These are phyloP conservation scores for Heliconius ethilla DNA, from an alignment of 2,888 invertebrate species.

Conservation along the genomic window DNA sequence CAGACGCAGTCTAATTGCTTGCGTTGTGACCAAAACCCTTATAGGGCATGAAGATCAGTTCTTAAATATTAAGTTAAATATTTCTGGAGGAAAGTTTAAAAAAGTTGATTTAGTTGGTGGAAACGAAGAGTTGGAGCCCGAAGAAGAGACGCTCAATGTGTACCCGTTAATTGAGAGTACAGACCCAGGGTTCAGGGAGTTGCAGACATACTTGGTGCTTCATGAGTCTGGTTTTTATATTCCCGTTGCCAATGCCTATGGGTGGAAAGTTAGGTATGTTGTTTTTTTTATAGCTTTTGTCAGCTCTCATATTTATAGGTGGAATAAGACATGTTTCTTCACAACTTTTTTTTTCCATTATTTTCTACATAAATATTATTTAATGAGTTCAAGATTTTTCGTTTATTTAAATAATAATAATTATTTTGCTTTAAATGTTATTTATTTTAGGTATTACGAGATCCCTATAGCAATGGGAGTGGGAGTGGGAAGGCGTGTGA, in stretches of 20 bases:
- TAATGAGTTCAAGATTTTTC: too few relatives aligned
- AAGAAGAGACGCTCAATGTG: constrained; percentile 42
- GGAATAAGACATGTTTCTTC: not conserved
- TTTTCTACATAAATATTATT: too few relatives aligned
- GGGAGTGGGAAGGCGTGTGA: constrained; percentile 52
- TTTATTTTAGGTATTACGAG: constrained; percentile 63
- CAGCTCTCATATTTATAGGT: not conserved
- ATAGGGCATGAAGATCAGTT: constrained; percentile 52
- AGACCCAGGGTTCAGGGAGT: constrained; percentile 46
- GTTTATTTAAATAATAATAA: not conserved
- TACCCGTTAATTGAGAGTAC: constrained; percentile 48
- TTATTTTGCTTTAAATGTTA: not conserved
- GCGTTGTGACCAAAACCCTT: constrained; percentile 67
- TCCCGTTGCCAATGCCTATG: constrained; percentile 64
- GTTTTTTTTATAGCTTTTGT: not conserved
- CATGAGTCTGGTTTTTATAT: constrained; percentile 68
- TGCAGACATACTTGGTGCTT: constrained; percentile 64
- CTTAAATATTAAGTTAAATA: constrained; percentile 57
- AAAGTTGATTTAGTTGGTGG: constrained; percentile 53
- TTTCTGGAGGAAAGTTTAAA: constrained; percentile 43
- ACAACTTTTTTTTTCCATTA: too few relatives aligned
- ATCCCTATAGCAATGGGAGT: constrained; percentile 42
- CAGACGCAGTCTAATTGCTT: constrained; percentile 54
- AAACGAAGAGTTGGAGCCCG: constrained; percentile 19
- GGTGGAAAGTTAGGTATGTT: constrained; percentile 68